Evolutionary conservation across 2,888 invertebrate species (phyloP).

Genomic region (Druceiella hillmani): DNA sequence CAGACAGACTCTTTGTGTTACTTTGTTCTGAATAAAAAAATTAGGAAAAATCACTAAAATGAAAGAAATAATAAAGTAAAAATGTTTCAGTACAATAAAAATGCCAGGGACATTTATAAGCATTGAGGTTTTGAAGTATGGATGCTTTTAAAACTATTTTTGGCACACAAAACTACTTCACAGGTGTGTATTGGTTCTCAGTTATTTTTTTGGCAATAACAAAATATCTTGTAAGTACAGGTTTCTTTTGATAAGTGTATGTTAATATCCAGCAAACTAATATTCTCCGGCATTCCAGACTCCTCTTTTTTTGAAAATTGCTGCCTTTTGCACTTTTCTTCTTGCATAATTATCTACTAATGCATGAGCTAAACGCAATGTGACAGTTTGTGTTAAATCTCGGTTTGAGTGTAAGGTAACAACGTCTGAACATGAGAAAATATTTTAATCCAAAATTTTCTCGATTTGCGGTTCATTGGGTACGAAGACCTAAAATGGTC

Average conservation of each 20-base stretch:
- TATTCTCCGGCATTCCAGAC: slow-evolving; percentile 28
- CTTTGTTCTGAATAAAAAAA: too few relatives aligned
- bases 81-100: too few relatives aligned
- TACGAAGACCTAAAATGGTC: slow-evolving; percentile 30
- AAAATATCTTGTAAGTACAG: slow-evolving; percentile 27
- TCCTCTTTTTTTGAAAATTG: slow-evolving; percentile 18
- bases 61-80: too few relatives aligned
- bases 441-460: slow-evolving; percentile 29
- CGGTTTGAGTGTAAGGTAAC: slow-evolving; percentile 17
- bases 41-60: too few relatives aligned
- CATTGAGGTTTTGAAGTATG: too few relatives aligned
- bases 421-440: slow-evolving; percentile 17
- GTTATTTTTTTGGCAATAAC: slow-evolving; percentile 27
- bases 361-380: slow-evolving; percentile 19
- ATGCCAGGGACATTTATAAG: too few relatives aligned
- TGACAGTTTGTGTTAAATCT: too few relatives aligned
- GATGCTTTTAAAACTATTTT: too few relatives aligned
- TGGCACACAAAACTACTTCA: too few relatives aligned
- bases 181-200: too few relatives aligned
- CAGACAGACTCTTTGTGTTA: too few relatives aligned
- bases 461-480: slow-evolving; percentile 26
- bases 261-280: slow-evolving; percentile 28
- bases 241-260: slow-evolving; percentile 27
- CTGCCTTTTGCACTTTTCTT: slow-evolving; percentile 10
- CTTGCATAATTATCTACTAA: slow-evolving; percentile 16